Evolutionary conservation across 2,113 vertebrate species (phyloP).

Genomic region (Opisthocomus hoazin): DNA sequence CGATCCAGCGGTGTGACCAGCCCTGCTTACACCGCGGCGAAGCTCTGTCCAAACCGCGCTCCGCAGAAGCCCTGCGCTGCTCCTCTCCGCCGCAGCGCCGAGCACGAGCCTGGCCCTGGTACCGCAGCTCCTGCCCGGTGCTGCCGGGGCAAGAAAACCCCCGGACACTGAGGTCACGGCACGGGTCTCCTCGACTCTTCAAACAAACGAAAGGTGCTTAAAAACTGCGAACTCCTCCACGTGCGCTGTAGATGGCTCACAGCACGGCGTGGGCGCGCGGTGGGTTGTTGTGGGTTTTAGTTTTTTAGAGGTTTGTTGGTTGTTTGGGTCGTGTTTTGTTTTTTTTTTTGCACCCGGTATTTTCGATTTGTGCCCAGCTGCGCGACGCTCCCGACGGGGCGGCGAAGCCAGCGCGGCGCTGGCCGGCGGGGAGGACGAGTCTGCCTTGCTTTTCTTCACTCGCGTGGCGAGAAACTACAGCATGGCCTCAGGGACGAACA

Average conservation of each 20-base stretch:
- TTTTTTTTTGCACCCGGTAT: conserved; percentile 55
- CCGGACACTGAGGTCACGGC: neutral
- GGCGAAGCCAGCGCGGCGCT: neutral
- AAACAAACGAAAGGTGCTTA: conserved; percentile 52
- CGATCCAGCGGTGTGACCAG: neutral
- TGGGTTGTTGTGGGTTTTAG: neutral
- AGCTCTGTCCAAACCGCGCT: neutral
- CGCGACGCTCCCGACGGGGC: conserved; percentile 25
- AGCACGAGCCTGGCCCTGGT: neutral
- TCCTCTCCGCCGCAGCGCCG: neutral
- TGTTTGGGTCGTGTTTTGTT: too few relatives aligned
- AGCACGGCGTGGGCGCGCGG: conserved; percentile 45
- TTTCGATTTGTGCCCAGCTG: conserved; percentile 63
- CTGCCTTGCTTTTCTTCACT: neutral
- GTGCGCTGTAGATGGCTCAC: conserved; percentile 9
- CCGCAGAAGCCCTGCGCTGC: neutral
- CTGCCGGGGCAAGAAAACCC: neutral
- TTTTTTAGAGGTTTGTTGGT: neutral
- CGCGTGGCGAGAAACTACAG: neutral
- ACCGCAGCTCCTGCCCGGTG: neutral
- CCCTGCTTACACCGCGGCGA: neutral
- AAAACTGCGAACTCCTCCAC: neutral
- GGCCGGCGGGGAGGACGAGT: conserved; percentile 24
- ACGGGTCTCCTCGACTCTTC: neutral
- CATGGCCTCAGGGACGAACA: conserved; percentile 53